Conservation (phyloP, 2,888 invertebrate species). For the Ceraclea dissimilis region DNA sequence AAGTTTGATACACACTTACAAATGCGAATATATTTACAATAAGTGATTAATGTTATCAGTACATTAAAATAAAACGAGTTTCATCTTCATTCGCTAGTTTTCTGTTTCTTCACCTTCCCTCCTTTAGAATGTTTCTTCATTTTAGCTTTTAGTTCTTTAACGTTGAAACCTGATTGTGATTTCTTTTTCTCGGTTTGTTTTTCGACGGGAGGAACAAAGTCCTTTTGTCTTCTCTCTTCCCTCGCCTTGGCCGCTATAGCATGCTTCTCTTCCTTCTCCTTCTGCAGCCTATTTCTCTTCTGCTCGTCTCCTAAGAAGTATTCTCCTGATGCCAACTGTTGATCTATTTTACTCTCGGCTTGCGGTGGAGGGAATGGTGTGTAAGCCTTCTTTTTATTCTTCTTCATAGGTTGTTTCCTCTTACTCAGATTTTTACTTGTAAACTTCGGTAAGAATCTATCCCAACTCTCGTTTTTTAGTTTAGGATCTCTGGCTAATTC, state of each 20-base stretch:
- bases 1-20: too few species aligned
- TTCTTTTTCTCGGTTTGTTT: constrained; percentile 30
- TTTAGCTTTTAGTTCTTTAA: constrained; percentile 68
- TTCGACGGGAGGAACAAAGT: constrained; percentile 77
- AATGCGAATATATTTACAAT: too few species aligned
- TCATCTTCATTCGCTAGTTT: background rate
- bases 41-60: too few species aligned
- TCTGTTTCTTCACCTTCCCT: constrained; percentile 31
- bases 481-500: constrained; percentile 91
- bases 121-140: constrained; percentile 56
- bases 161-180: constrained; percentile 48
- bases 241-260: constrained; percentile 62
- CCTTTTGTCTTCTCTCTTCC: constrained; percentile 69
- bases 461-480: constrained; percentile 92
- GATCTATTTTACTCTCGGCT: constrained; percentile 88
- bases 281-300: constrained; percentile 59
- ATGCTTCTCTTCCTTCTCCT: constrained; percentile 73
- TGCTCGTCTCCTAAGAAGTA: constrained; percentile 90
- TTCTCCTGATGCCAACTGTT: constrained; percentile 89
- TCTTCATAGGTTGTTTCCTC: constrained; percentile 80
- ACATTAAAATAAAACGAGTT: too few species aligned
- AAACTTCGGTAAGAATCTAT: constrained; percentile 91
- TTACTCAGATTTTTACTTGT: constrained; percentile 81
- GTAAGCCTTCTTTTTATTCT: constrained; percentile 85
- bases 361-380: constrained; percentile 97